A percentile compares a stretch with the other conserved stretches of the same genome.
These are phyloP conservation scores for Pholis gunnellus DNA, from an alignment of 2,113 vertebrate genomes.

Conservation along the genomic window DNA sequence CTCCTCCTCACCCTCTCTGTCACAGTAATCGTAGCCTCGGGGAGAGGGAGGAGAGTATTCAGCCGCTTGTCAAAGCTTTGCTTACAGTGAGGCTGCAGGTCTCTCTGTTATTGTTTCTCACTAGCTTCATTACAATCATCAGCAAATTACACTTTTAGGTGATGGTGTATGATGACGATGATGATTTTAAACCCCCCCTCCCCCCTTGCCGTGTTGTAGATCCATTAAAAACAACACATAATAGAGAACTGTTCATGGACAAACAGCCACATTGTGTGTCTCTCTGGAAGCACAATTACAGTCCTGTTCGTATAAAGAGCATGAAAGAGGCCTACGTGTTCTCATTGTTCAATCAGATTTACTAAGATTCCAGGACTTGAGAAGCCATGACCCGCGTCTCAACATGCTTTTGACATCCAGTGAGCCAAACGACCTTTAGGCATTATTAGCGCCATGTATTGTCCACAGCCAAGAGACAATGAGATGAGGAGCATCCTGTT, in stretches of 20 bases:
- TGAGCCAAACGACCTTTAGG: slow-evolving; percentile 22
- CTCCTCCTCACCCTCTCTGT: background rate
- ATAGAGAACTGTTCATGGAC: slow-evolving; percentile 14
- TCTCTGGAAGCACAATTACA: slow-evolving; percentile 25
- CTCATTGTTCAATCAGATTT: slow-evolving; percentile 39
- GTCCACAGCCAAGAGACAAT: background rate
- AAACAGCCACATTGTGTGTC: background rate
- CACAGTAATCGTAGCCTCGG: slow-evolving; percentile 20
- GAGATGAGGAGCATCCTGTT: slow-evolving; percentile 14
- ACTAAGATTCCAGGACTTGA: slow-evolving; percentile 1
- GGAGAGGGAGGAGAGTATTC: background rate
- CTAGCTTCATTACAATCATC: slow-evolving; percentile 6
- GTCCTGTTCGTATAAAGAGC: slow-evolving; percentile 34
- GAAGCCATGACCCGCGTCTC: background rate
- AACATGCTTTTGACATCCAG: slow-evolving; percentile 17
- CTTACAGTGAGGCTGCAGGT: slow-evolving; percentile 31
- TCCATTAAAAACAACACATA: slow-evolving; percentile 2
- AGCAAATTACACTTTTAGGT: slow-evolving; percentile 37
- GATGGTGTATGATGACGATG: slow-evolving; percentile 15
- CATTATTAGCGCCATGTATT: slow-evolving; percentile 32
- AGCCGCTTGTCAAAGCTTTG: slow-evolving; percentile 41
- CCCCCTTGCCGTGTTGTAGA: background rate
- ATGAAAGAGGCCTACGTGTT: slow-evolving; percentile 21
- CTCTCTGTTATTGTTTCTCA: background rate
- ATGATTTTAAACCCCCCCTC: background rate